These are phyloP conservation scores for Steinernema scapterisci DNA, from an alignment of 2,888 invertebrate genomes.

Conservation along the genomic window DNA sequence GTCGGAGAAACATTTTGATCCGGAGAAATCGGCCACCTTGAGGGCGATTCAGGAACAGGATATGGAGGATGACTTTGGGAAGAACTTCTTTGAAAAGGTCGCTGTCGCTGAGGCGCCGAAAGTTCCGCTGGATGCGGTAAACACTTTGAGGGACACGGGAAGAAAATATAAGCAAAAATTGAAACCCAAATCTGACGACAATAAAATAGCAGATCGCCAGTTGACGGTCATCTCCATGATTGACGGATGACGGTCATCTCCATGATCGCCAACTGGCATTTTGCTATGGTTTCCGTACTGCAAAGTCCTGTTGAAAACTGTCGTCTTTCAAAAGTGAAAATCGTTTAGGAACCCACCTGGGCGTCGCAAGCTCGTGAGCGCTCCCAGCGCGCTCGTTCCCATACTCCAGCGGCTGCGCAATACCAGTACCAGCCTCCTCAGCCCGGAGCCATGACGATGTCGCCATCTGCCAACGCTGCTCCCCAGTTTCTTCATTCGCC, in stretches of 20 bases:
- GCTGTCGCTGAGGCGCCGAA: slow-evolving; percentile 42
- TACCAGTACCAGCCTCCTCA: not conserved
- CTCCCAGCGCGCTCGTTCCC: slow-evolving; percentile 43
- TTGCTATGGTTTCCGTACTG: no score
- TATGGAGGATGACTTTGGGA: slow-evolving; percentile 34
- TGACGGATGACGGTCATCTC: no score
- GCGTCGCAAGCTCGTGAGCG: slow-evolving; percentile 39
- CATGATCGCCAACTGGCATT: no score
- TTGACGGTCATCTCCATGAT: no score
- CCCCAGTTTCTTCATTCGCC: not conserved
- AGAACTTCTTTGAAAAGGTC: slow-evolving; percentile 42
- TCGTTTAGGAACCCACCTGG: slow-evolving; percentile 39
- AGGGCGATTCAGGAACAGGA: slow-evolving; percentile 43
- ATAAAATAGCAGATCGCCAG: no score
- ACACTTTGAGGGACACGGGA: not conserved
- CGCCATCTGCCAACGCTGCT: not conserved
- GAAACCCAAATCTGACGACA: no score
- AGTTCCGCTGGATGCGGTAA: slow-evolving; percentile 34
- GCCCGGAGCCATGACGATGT: not conserved
- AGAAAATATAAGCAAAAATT: no score
- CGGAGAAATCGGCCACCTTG: slow-evolving; percentile 40
- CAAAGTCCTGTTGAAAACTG: no score
- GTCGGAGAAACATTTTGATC: slow-evolving; percentile 42
- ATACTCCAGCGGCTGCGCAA: slow-evolving; percentile 35
- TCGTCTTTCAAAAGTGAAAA: no score